Base-by-base conservation (phyloP, 2,797 vertebrate species). In the Sphenodon punctatus region DNA sequence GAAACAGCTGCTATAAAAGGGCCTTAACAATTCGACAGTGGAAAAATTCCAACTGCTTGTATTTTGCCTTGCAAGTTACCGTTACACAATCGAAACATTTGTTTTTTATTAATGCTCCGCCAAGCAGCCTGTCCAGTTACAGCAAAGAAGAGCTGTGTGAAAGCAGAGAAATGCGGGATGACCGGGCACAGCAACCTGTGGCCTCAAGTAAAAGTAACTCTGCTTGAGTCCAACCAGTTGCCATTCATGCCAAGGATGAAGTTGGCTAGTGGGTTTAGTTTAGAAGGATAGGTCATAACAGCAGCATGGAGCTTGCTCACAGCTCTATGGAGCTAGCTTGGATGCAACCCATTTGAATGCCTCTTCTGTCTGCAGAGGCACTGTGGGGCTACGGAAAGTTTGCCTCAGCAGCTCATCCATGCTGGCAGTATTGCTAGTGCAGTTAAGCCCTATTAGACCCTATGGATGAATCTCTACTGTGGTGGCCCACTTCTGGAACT, bases 31-130 rank as follows among this genome's bases (percentile, higher is more conserved):
- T 79, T 63, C 85, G 89, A 79, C 67, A 84, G 86, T 88, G 93
- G 90, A 93, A 92, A 87, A 80, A 83, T 90, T 94, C 92, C 92
- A 90, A 91, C 69, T 75, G 89, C 89, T 91, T 92, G 91, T 91
- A 86, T 93, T 94, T 92, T 89, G 89, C 91, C 93, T 90, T 86
- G 69, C 92, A 92, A 93, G 90, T 92, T 93, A 93, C 58, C 43
- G 75, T 88, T 90, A 91, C 91, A 89, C 60, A 79, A 85, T 88
- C 69, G 3, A 59, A 88, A 91, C 93, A 94, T 94, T 94, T 94
- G 94, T 93, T 94, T 94, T 3, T 0, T 78, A 80, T 94, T 94
- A 94, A 73, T 86, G 77, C 72, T 77, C 61, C 93, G 89, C 85
- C 87, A 85, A 88, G 76, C 83, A 88, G 80, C 67, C 89, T 45